Base-by-base conservation (phyloP, 2,797 vertebrate genomes). In the Tokudaia tokunoshimensis region DNA sequence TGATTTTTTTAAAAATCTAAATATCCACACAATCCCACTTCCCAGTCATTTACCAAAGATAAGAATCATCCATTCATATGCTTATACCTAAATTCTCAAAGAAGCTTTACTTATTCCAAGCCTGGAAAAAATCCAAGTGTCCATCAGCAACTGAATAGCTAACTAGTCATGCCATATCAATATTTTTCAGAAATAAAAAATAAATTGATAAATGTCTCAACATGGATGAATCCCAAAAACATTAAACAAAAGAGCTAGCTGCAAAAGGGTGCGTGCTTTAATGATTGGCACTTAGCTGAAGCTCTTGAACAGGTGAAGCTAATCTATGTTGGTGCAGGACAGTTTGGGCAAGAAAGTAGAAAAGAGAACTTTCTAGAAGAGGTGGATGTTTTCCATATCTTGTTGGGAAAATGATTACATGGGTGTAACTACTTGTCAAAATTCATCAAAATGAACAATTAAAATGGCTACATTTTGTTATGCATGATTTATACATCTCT, bases 381-480 rank as follows among this genome's bases (percentile, higher is more conserved):
- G 61, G 75, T 94, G 22, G 17, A 81, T 78, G 63, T 89, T 88
- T 94, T 92, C 67, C 91, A 34, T 83, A 76, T 50, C 63, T 96
- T 95, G 19, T 57, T 78, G 17, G 14, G 26, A 37, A 82, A 91
- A 55, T 52, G 22, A 17, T 67, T 92, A 67, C 34, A 57, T 50
- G 41, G n/a, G 31, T 89, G 4, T 57, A 70, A 22, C 24, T n/a
- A 83, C 86, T 95, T 84, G 79, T 93, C 81, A 92, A 92, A 95
- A 94, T 72, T 95, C 59, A 94, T 89, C 82, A 91, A 83, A 94
- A n/a, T 57, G 3, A 31, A 55, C 52, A 84, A 57, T 96, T 87
- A 50, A 91, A 89, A 82, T 83, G 57, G 12, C 19, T 92, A 3
- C 9, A 22, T 74, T 96, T 93, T 82, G 76, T 34, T 78, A 0